A percentile compares a stretch with the other conserved stretches of the same genome.
phyloP scores from a whole-genome alignment of 2,888 invertebrate genomes.

The Leptopilina syphax region DNA sequence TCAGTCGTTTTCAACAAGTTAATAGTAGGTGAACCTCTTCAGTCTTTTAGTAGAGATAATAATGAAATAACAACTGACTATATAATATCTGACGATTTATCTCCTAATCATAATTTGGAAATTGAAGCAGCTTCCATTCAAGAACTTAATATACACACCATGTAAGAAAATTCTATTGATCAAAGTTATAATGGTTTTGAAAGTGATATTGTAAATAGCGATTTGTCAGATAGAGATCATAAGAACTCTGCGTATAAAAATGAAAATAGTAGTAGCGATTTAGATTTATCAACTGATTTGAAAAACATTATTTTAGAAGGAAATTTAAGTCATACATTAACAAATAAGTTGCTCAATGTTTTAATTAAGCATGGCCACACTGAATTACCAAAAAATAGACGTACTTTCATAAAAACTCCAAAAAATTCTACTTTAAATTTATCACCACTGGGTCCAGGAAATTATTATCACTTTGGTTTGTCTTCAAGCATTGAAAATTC shows the following conservation, averaged over 20 bases:
- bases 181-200: neutral
- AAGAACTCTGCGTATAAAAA: neutral
- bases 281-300: neutral
- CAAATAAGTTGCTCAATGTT: conserved; percentile 9
- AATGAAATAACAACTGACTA: too few relatives aligned
- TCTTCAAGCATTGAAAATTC: neutral
- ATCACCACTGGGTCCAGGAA: neutral
- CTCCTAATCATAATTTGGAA: too few relatives aligned
- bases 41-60: too few relatives aligned
- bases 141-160: too few relatives aligned
- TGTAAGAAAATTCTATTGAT: too few relatives aligned
- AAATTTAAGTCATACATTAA: neutral
- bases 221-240: neutral
- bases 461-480: neutral
- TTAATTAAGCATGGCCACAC: conserved; percentile 9
- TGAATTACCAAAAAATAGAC: conserved; percentile 23
- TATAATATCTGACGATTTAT: too few relatives aligned
- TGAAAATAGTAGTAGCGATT: neutral
- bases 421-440: neutral
- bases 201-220: neutral
- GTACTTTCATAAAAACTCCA: neutral
- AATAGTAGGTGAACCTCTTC: too few relatives aligned
- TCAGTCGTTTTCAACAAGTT: too few relatives aligned
- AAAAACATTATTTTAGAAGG: neutral
- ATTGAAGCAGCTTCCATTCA: too few relatives aligned